Evolutionary conservation across 2,797 vertebrate genomes (phyloP), one percentile per base, ranked within the genome.

Genomic region (Platalea minor): DNA sequence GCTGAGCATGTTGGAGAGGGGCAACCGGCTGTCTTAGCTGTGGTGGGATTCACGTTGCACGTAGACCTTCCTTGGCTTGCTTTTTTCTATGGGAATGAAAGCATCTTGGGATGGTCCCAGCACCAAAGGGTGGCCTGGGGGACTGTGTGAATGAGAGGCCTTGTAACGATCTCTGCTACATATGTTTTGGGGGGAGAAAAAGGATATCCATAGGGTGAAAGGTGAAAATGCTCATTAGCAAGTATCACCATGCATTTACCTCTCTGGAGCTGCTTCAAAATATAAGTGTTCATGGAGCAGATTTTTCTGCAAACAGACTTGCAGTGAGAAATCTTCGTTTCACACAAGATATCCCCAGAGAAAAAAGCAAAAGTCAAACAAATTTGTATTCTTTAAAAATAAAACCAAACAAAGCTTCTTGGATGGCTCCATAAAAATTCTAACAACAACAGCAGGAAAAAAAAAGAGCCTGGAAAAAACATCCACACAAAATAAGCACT

Each of bases 171-270:
- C 31, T 78, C 46, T 89, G 45, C 37, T 41, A 20, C 1, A 0
- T 10, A 14, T 5, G 10, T 50, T 80, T 48, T 41, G 23, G 28
- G 19, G 15, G 19, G 51, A 68, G 50, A 41, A 68, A 75, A 69
- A 31, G 9, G 12, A 25, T 19, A 9, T 17, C 46, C 6, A 28
- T 8, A 56, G n/a, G 14, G 23, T 85, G 80, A 75, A 83, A 80
- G n/a, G 25, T 64, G 76, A 63, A 91, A 77, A 73, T 1, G 10
- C 25, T 87, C 28, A 7, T 72, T 68, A 60, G 29, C n/a, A 83
- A 59, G 26, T 48, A 33, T 46, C 28, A 2, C 8, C 0, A 0
- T 11, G 46, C 0, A 0, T 51, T 91, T 56, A 68, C 10, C 23
- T 63, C 45, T 51, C 75, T 80, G 79, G 68, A 80, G 45, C 35